These are phyloP conservation scores for Sebastes hubbsi DNA, from an alignment of 2,797 vertebrate species.

Conservation along the genomic window DNA sequence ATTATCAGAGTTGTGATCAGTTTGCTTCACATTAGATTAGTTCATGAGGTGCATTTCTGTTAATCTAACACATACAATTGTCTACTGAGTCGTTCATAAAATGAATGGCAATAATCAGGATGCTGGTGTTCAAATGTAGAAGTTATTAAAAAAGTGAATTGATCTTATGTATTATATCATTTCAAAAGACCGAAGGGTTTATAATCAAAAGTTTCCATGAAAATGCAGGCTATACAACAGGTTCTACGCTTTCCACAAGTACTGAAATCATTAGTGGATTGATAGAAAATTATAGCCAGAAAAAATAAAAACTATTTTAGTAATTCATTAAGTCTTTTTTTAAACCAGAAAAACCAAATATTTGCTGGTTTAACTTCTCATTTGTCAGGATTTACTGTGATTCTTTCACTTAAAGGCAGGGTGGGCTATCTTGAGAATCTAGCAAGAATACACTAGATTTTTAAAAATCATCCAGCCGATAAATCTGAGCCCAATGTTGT, in stretches of 20 bases:
- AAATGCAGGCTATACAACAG: neutral
- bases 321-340: neutral
- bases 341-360: neutral
- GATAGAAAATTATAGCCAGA: neutral
- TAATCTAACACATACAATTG: neutral
- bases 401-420: neutral
- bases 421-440: too few species aligned
- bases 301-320: neutral
- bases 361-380: neutral
- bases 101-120: neutral
- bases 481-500: too few species aligned
- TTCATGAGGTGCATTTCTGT: neutral
- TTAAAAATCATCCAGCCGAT: too few species aligned
- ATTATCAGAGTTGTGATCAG: conserved; percentile 42
- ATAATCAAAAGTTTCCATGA: neutral
- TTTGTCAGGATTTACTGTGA: neutral
- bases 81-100: neutral
- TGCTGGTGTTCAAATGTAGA: neutral
- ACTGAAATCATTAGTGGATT: neutral
- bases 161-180: neutral
- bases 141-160: neutral
- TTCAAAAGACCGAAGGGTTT: neutral
- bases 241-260: neutral
- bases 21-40: conserved; percentile 28
- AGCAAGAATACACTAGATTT: too few species aligned